phyloP scores from a whole-genome alignment of 2,888 invertebrate genomes.

The Carcina quercana region DNA sequence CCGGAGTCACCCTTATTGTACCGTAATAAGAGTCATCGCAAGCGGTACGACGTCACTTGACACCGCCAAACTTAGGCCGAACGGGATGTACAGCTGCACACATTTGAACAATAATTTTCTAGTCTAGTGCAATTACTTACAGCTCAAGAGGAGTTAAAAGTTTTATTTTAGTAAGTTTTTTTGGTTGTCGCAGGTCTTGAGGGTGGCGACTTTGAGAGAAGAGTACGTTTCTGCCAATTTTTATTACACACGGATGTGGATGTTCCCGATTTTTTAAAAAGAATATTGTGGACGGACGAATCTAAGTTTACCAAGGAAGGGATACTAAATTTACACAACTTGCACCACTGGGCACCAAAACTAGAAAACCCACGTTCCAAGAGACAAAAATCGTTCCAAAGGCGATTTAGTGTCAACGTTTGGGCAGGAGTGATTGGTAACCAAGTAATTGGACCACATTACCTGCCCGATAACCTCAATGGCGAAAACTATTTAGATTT shows the following conservation, averaged over 20 bases:
- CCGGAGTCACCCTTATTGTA: too few species aligned
- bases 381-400: slow-evolving; percentile 11
- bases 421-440: slow-evolving; percentile 3
- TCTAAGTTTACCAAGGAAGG: slow-evolving; percentile 1
- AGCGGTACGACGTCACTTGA: too few species aligned
- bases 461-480: neutral
- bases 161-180: neutral
- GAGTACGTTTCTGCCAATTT: slow-evolving; percentile 4
- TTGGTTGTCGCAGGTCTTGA: slow-evolving; percentile 5
- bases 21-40: too few species aligned
- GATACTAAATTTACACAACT: neutral
- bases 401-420: slow-evolving; percentile 13
- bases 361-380: slow-evolving; percentile 9
- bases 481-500: slow-evolving; percentile 1
- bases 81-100: too few species aligned
- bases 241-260: slow-evolving; percentile 3
- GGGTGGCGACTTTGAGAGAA: slow-evolving; percentile 4
- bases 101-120: too few species aligned
- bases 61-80: too few species aligned
- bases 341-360: slow-evolving; percentile 1
- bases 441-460: neutral
- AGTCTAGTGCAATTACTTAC: too few species aligned
- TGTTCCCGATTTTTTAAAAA: neutral
- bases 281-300: slow-evolving; percentile 4
- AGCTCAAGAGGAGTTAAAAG: too few species aligned